A percentile compares a stretch with the other conserved stretches of the same genome.
phyloP scores from a whole-genome alignment of 2,888 invertebrate genomes.

The Lasioglossum lativentre region DNA sequence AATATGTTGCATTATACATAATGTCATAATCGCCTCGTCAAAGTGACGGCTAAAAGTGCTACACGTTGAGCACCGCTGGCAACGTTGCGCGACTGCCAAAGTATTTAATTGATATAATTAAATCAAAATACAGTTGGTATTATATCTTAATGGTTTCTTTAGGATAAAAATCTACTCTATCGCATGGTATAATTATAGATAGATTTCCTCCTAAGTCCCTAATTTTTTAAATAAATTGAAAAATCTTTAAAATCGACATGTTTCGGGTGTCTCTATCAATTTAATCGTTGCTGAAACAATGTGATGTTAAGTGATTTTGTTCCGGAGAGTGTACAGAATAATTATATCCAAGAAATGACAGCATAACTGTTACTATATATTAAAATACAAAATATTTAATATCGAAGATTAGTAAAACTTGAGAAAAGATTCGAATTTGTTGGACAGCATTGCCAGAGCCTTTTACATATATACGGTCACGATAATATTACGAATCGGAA shows the following conservation, averaged over 20 bases:
- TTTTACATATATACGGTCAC: constrained; percentile 26
- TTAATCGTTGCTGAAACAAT: not conserved
- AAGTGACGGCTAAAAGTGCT: not conserved
- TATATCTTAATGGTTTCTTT: not conserved
- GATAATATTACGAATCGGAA: constrained; percentile 53
- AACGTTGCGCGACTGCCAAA: too few relatives aligned
- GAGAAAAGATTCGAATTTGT: not conserved
- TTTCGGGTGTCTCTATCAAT: not conserved
- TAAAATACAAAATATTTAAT: too few relatives aligned
- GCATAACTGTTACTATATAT: not conserved
- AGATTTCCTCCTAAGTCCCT: not conserved
- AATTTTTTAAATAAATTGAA: not conserved
- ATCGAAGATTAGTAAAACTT: not conserved
- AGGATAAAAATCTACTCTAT: not conserved
- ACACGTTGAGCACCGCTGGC: not conserved
- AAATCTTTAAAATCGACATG: too few relatives aligned
- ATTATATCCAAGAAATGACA: constrained; percentile 1
- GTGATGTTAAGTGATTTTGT: not conserved
- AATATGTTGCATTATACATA: not conserved
- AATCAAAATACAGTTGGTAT: too few relatives aligned
- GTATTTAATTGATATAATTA: not conserved
- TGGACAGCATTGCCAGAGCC: not conserved
- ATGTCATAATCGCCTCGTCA: not conserved
- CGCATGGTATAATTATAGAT: not conserved
- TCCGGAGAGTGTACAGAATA: not conserved